Conservation (phyloP, 2,888 invertebrate genomes). For the Mechanitis messenoides region DNA sequence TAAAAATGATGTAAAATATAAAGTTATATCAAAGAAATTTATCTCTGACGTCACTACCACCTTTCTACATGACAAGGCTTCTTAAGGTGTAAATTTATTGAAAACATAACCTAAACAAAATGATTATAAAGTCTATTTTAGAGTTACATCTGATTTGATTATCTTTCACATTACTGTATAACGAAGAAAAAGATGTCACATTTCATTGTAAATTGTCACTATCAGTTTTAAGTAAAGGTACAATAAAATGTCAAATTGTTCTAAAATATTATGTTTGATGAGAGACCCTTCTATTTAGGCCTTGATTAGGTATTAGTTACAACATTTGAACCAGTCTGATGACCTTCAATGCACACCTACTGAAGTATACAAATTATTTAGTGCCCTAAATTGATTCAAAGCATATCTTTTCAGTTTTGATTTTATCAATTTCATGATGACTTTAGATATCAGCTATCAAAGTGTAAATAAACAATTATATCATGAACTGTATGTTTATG, state of each 20-base stretch:
- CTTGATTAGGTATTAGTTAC: neutral
- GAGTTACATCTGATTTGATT: too few species aligned
- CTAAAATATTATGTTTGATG: neutral
- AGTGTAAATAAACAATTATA: too few species aligned
- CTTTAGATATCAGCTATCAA: too few species aligned
- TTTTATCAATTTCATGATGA: too few species aligned
- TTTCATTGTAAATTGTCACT: neutral
- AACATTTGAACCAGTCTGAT: neutral
- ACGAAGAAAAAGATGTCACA: too few species aligned
- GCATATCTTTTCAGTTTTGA: too few species aligned
- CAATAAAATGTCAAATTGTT: neutral
- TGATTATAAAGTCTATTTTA: too few species aligned
- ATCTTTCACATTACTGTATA: too few species aligned
- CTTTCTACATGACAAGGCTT: neutral
- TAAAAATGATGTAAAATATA: too few species aligned
- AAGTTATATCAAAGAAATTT: neutral
- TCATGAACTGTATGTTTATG: too few species aligned
- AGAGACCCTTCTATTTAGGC: neutral
- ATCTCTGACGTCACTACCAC: constrained; percentile 1
- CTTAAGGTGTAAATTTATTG: neutral
- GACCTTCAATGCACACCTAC: neutral
- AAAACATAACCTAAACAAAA: neutral
- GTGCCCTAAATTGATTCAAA: too few species aligned
- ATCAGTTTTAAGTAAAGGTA: neutral
- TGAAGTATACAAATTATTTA: too few species aligned